Evolutionary conservation across 1,140 invertebrate species (phyloP).

Genomic region (Zaprionus gabonicus): DNA sequence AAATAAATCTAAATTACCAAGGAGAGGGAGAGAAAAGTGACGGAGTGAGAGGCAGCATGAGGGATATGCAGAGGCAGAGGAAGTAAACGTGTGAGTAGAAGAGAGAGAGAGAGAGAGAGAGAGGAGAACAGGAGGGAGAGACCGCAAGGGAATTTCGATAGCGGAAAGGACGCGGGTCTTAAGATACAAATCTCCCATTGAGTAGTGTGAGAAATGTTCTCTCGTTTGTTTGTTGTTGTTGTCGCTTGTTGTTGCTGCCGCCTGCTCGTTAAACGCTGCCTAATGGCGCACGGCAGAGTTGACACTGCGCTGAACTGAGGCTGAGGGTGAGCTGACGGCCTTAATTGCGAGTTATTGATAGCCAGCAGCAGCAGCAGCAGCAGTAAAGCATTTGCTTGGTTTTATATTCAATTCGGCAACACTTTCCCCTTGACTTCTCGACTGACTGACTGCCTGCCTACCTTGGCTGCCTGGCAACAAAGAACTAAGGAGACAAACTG

Average conservation of each 20-base stretch:
- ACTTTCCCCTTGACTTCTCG: not conserved
- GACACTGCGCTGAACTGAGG: conserved; percentile 27
- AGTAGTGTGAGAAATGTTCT: conserved; percentile 24
- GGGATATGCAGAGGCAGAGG: not conserved
- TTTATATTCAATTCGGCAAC: not conserved
- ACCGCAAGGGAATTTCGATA: conserved; percentile 62
- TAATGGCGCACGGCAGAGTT: conserved; percentile 59
- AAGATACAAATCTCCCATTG: conserved; percentile 62
- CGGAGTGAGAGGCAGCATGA: not conserved
- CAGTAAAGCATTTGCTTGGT: no score
- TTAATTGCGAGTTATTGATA: conserved; percentile 76
- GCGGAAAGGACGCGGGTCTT: conserved; percentile 24
- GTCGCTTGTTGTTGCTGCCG: not conserved
- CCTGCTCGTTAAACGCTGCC: conserved; percentile 52
- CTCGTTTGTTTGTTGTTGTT: conserved; percentile 35
- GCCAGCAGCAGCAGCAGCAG: not conserved
- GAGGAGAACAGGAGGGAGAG: not conserved
- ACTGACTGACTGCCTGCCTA: not conserved
- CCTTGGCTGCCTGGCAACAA: conserved; percentile 20
- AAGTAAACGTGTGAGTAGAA: not conserved
- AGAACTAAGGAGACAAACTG: conserved; percentile 22
- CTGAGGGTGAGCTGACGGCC: conserved; percentile 14
- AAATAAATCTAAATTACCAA: conserved; percentile 77
- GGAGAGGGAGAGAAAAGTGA: not conserved
- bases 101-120: no score